Percentiles rank a stretch among this genome's conserved stretches.
phyloP scores from a whole-genome alignment of 2,113 vertebrate species.

The Pampusana beccarii region DNA sequence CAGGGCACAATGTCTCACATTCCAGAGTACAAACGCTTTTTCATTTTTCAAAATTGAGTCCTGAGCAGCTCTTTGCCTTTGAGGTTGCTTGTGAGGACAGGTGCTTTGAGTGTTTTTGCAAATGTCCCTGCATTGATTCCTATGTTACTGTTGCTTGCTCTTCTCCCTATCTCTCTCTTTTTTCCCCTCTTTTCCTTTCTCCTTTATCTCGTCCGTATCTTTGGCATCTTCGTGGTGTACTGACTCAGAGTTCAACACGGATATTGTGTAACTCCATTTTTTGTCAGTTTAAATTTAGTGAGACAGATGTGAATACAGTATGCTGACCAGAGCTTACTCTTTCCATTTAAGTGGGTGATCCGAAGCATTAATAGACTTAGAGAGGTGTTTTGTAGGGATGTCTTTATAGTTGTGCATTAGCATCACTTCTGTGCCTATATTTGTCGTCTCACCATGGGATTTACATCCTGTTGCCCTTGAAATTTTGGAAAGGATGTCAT shows the following conservation, averaged over 20 bases:
- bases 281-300: constrained; percentile 27
- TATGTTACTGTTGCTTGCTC: rapidly evolving
- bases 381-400: background rate
- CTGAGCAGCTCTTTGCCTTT: background rate
- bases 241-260: constrained; percentile 42
- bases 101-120: background rate
- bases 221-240: background rate
- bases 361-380: background rate
- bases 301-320: background rate
- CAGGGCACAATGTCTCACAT: background rate
- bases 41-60: background rate
- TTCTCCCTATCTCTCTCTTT: background rate
- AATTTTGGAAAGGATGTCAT: background rate
- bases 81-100: background rate
- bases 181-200: background rate
- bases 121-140: rapidly evolving
- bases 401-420: background rate
- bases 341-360: background rate
- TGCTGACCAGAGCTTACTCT: background rate
- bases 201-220: background rate
- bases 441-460: background rate
- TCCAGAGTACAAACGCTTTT: background rate
- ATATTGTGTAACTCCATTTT: background rate
- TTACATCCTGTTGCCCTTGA: background rate
- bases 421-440: background rate